Percentiles rank a stretch among this genome's conserved stretches.
Conservation (phyloP, 2,113 vertebrate species). For the Phalacrocorax aristotelis region DNA sequence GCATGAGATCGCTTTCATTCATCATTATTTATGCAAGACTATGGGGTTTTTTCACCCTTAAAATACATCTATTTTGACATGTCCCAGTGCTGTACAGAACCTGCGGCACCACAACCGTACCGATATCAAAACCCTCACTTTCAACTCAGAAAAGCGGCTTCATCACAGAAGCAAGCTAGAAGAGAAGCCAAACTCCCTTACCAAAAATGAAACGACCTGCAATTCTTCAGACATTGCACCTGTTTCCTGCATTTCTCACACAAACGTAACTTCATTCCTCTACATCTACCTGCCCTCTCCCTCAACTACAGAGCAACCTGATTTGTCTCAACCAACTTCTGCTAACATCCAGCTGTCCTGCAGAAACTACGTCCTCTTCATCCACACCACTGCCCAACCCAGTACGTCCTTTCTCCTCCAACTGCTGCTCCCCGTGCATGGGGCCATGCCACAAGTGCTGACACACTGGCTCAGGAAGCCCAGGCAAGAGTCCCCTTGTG, state of each 20-base stretch:
- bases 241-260: neutral
- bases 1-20: neutral
- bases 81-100: neutral
- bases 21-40: neutral
- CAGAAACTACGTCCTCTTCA: accelerated
- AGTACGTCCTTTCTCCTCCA: accelerated
- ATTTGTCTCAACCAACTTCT: neutral
- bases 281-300: neutral
- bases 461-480: accelerated
- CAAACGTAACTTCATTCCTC: accelerated
- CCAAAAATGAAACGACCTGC: neutral
- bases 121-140: neutral
- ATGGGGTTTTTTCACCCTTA: neutral
- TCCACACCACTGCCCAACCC: accelerated
- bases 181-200: neutral
- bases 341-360: neutral
- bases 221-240: too few relatives aligned
- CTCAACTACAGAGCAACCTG: neutral
- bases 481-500: too few relatives aligned
- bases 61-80: neutral
- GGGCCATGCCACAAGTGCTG: accelerated
- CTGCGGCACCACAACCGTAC: neutral
- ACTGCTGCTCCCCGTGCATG: accelerated
- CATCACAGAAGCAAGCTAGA: neutral
- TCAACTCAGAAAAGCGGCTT: neutral